Conservation (phyloP, 64 coral and sea anemone species). For the Pocillopora damicornis region DNA sequence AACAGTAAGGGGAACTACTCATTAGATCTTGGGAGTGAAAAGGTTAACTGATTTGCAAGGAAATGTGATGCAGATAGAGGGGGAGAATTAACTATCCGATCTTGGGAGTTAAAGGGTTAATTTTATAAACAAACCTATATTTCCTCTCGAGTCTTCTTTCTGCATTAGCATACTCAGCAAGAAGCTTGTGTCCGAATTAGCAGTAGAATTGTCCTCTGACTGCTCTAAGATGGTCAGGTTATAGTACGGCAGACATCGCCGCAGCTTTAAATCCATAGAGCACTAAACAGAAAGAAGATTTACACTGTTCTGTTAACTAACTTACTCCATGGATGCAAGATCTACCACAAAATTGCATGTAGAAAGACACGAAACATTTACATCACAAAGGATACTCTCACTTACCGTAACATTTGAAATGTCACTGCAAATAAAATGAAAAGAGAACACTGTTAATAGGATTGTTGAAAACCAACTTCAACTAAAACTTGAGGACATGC, state of each 20-base stretch:
- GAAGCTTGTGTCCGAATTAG: conserved; percentile 70
- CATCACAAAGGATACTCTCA: neutral
- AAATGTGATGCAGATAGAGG: too few relatives aligned
- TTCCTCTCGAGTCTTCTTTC: conserved; percentile 82
- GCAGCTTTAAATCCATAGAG: conserved; percentile 72
- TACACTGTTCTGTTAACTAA: neutral
- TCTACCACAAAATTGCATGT: too few relatives aligned
- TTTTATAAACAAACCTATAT: conserved; percentile 53
- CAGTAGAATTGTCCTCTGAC: conserved; percentile 45
- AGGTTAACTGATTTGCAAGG: neutral
- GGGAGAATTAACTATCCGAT: too few relatives aligned
- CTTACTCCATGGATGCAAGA: neutral
- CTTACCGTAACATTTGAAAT: conserved; percentile 85
- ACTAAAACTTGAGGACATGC: too few relatives aligned
- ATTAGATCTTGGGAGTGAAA: too few relatives aligned
- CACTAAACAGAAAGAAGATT: conserved; percentile 32
- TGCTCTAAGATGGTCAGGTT: conserved; percentile 70
- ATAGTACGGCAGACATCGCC: conserved; percentile 84
- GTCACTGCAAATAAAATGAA: conserved; percentile 61
- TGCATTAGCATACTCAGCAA: conserved; percentile 79
- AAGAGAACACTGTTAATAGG: conserved; percentile 11
- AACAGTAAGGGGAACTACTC: too few relatives aligned
- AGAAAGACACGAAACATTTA: neutral
- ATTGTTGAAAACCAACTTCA: too few relatives aligned
- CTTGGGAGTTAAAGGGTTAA: too few relatives aligned